Conservation (phyloP, 2,888 invertebrate genomes). For the Rhyacophila evoluta region DNA sequence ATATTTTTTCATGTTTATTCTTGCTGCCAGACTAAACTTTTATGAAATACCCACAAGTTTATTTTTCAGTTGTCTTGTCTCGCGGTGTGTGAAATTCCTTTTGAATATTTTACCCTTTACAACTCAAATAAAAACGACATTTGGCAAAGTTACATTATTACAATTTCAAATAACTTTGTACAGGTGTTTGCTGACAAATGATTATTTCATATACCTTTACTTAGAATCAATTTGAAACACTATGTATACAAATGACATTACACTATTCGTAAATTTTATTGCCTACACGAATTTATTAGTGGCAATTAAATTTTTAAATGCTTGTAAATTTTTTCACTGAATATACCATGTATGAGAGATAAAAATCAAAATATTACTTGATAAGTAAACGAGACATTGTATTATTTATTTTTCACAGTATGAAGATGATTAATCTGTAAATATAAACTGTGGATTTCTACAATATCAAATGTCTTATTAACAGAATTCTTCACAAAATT, state of each 20-base stretch:
- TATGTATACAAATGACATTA: not conserved
- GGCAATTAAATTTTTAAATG: too few species aligned
- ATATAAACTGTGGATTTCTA: too few species aligned
- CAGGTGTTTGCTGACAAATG: not conserved
- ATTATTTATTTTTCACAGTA: too few species aligned
- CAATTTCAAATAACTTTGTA: conserved; percentile 12
- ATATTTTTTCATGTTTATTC: not conserved
- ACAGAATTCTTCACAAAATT: too few species aligned
- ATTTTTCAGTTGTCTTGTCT: conserved; percentile 16
- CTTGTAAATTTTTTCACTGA: too few species aligned
- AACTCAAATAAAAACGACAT: not conserved
- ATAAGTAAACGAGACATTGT: too few species aligned
- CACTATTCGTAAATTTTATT: not conserved
- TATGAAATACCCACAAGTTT: not conserved
- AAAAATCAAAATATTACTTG: too few species aligned
- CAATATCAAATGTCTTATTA: too few species aligned
- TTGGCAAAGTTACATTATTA: not conserved
- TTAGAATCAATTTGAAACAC: not conserved
- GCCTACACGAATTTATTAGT: not conserved
- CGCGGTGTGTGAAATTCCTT: not conserved
- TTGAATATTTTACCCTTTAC: not conserved
- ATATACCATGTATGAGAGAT: too few species aligned
- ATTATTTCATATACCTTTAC: not conserved
- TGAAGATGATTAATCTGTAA: too few species aligned
- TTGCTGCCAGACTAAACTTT: not conserved